Base-by-base conservation (phyloP, 2,888 invertebrate genomes). In the Lampropteryx suffumata region DNA sequence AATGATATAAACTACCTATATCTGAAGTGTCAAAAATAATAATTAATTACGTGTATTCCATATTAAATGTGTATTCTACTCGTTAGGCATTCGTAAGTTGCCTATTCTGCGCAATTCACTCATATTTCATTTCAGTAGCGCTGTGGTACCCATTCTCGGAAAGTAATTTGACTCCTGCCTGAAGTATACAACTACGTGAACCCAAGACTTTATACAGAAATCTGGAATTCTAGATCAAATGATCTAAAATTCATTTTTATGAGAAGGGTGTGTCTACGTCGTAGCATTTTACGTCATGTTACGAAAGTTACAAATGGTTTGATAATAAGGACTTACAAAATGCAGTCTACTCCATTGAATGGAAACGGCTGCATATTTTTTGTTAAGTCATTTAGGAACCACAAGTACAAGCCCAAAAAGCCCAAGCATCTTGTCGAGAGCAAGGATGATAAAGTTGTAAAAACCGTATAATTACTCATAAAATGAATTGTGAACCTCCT, bases 401-500 rank as follows among this genome's bases (percentile, higher is more conserved):
- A 6, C 27, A 28, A 10, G 28, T 3, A 2, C 2, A 28, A 29
- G 11, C 5, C 1, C 10, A 29, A 17, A 17, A 17, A 17, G 17
- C 17, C 17, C 21, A 21, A 28, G 28, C n/a, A n/a, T 10, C 6
- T 29, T 11, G 10, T 24, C 29, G 2, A 29, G 11, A 29, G 11
- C 4, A 17, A 29, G 4, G 29, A 29, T 6, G 10, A 29, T 1
- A 11, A 11, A 29, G 29, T 9, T 29, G 3, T 29, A 10, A 29
- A 29, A 29, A 29, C 10, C 5, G 7, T 7, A 7, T 24, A 29
- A 29, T 29, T 29, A 29, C 41, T 32, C 32, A 17, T 41, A 43
- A 43, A 34, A 43, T 43, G 13, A 34, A 43, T 43, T 34, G 26
- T 34, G 33, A 43, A 43, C 30, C 33, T 7, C 30, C 33, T 7